Conservation (phyloP, 1,140 invertebrate species). For the Lamellibrachia luymesi region DNA sequence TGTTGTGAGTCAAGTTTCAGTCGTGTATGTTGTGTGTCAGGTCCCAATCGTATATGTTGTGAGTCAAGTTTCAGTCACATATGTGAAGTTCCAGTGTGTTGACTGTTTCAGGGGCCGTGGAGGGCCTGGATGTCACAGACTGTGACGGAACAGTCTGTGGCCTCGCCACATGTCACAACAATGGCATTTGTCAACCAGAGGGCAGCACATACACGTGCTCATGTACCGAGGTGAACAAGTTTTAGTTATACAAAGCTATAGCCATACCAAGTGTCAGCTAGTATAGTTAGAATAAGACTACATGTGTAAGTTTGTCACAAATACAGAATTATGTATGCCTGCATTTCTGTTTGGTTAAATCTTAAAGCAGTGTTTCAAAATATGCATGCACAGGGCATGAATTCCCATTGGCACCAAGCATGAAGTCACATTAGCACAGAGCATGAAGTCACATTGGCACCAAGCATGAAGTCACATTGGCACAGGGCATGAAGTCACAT, state of each 20-base stretch:
- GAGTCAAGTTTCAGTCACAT: too few relatives aligned
- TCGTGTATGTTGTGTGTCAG: too few relatives aligned
- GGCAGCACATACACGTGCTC: slow-evolving; percentile 9
- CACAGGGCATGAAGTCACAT: too few relatives aligned
- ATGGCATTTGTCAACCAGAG: slow-evolving; percentile 14
- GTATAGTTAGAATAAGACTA: neutral
- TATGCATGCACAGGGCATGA: too few relatives aligned
- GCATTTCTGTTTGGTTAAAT: neutral
- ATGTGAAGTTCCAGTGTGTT: neutral
- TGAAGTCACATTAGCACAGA: too few relatives aligned
- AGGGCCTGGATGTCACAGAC: neutral
- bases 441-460: too few relatives aligned
- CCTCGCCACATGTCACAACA: slow-evolving; percentile 13
- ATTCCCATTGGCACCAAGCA: too few relatives aligned
- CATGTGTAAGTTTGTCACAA: neutral
- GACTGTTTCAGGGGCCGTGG: slow-evolving; percentile 3
- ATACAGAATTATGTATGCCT: neutral
- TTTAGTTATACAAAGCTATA: neutral
- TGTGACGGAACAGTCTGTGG: slow-evolving; percentile 17
- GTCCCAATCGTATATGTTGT: too few relatives aligned
- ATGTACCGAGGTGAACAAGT: slow-evolving; percentile 21
- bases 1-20: too few relatives aligned
- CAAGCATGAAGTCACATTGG: too few relatives aligned
- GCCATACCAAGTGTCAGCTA: too few relatives aligned
- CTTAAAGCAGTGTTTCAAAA: neutral